Conservation (phyloP, 2,797 vertebrate species). For the Chaetophractus vellerosus region DNA sequence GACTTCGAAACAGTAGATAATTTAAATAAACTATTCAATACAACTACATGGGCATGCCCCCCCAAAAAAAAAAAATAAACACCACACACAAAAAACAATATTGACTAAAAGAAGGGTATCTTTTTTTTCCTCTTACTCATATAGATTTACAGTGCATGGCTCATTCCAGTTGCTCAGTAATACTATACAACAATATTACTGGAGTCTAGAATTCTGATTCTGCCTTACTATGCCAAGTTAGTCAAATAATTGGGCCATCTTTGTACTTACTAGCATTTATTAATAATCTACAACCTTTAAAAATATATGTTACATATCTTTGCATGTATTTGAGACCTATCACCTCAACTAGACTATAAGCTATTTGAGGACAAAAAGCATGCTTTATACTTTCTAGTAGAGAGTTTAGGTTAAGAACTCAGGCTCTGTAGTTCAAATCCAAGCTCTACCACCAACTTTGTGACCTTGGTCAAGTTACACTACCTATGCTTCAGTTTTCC, state of each 20-base stretch:
- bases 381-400: background rate
- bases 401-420: background rate
- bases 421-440: background rate
- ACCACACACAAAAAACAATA: background rate
- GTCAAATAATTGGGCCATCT: background rate
- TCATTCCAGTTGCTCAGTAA: background rate
- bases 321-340: background rate
- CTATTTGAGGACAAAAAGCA: background rate
- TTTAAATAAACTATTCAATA: slow-evolving; percentile 62
- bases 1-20: slow-evolving; percentile 71
- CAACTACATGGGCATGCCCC: background rate
- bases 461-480: background rate
- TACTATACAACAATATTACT: background rate
- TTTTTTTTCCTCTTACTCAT: background rate
- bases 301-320: background rate
- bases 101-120: slow-evolving; percentile 3
- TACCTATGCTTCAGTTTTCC: background rate
- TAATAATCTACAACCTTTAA: background rate
- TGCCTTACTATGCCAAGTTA: background rate
- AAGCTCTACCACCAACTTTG: background rate
- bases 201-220: background rate
- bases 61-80: background rate
- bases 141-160: background rate
- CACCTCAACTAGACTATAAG: background rate
- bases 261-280: background rate